A percentile compares a stretch with the other conserved stretches of the same genome.
Conservation (phyloP, 2,888 invertebrate species). For the Allygus modestus region DNA sequence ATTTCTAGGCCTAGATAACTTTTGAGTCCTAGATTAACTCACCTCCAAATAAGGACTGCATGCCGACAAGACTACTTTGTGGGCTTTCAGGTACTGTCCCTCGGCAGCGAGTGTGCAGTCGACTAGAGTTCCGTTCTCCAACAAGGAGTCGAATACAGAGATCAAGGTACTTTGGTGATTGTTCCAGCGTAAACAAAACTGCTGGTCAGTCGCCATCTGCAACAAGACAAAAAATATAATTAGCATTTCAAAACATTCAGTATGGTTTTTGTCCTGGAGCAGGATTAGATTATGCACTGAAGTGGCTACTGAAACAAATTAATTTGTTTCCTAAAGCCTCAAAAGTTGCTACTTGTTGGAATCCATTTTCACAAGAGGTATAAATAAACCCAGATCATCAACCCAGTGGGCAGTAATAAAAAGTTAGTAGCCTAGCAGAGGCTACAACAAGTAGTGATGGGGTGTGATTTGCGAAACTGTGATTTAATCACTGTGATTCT, state of each 20-base stretch:
- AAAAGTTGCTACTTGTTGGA: too few species aligned
- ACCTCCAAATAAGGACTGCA: conserved; percentile 76
- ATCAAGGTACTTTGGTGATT: conserved; percentile 96
- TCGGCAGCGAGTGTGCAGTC: conserved; percentile 96
- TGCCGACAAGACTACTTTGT: conserved; percentile 96
- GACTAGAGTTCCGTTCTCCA: conserved; percentile 94
- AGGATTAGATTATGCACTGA: neutral
- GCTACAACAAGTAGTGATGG: too few species aligned
- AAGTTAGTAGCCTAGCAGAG: too few species aligned
- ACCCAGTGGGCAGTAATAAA: too few species aligned
- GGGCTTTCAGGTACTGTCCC: conserved; percentile 93
- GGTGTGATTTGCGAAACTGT: too few species aligned
- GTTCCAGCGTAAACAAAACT: conserved; percentile 96
- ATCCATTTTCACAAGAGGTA: too few species aligned
- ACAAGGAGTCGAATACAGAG: conserved; percentile 93
- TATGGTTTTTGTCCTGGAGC: neutral
- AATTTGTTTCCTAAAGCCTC: too few species aligned
- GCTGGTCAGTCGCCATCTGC: conserved; percentile 75
- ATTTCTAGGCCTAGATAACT: too few species aligned
- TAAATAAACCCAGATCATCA: too few species aligned
- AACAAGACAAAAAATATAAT: neutral
- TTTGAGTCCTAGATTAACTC: too few species aligned
- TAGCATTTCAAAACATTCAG: neutral
- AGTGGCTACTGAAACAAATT: too few species aligned
- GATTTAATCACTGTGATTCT: too few species aligned